Evolutionary conservation across 2,113 vertebrate species (phyloP).

Genomic region (Alligator sinensis): DNA sequence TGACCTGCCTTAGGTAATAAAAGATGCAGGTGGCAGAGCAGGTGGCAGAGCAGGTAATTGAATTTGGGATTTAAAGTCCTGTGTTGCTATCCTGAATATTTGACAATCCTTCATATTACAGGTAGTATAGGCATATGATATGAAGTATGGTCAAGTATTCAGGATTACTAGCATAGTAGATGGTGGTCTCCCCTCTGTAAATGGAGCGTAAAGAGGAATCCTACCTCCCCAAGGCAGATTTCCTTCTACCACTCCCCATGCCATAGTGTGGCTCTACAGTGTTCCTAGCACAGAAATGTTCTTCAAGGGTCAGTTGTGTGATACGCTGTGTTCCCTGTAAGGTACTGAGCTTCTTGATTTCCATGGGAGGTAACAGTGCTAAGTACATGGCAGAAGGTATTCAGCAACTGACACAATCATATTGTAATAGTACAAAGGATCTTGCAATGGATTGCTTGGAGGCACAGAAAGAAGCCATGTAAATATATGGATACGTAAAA

Average conservation of each 20-base stretch:
- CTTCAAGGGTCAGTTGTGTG: neutral
- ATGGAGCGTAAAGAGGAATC: neutral
- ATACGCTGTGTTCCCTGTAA: neutral
- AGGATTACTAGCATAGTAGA: too few relatives aligned
- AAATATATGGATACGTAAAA: neutral
- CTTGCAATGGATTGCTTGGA: neutral
- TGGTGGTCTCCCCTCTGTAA: neutral
- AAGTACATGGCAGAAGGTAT: neutral
- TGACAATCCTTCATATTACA: neutral
- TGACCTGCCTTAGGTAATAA: neutral
- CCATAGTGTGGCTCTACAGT: neutral
- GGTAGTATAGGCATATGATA: neutral
- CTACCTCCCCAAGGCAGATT: neutral
- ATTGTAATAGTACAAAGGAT: neutral
- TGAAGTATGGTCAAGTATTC: too few relatives aligned
- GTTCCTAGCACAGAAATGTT: neutral
- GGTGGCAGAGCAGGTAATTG: neutral
- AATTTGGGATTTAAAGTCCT: neutral
- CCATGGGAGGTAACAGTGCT: neutral
- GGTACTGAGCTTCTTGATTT: neutral
- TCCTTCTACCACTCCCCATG: neutral
- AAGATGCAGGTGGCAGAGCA: neutral
- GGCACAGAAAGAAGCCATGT: neutral
- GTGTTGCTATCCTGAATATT: neutral
- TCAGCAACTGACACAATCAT: neutral